A percentile compares a stretch with the other conserved stretches of the same genome.
Evolutionary conservation across 2,797 vertebrate genomes (phyloP).

Genomic region (Pseudomugil gertrudae): DNA sequence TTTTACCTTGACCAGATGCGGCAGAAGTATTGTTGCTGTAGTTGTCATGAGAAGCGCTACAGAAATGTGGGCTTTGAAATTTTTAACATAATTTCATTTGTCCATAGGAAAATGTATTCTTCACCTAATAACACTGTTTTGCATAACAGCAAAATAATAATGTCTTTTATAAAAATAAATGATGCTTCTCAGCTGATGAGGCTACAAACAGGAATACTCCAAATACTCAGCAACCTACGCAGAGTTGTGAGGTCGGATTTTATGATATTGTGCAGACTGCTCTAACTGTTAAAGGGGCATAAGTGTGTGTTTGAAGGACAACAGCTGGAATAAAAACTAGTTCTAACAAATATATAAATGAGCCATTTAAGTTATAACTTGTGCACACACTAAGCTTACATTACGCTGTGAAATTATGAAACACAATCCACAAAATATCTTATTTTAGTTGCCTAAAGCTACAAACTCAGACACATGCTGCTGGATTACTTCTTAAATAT

Average conservation of each 20-base stretch:
- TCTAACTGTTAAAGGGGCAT: conserved; percentile 18
- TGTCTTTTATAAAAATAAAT: conserved; percentile 36
- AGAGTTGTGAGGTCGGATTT: conserved; percentile 27
- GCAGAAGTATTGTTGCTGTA: no score
- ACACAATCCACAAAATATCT: not conserved
- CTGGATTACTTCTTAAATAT: conserved; percentile 14
- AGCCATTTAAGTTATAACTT: not conserved
- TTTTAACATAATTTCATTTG: not conserved
- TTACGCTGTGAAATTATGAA: not conserved
- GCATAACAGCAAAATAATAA: conserved; percentile 16
- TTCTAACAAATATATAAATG: not conserved
- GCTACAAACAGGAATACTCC: conserved; percentile 20
- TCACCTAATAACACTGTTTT: not conserved
- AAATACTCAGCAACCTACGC: conserved; percentile 15
- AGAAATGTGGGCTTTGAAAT: no score
- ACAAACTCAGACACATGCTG: not conserved
- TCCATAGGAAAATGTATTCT: not conserved
- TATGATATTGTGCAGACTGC: conserved; percentile 18
- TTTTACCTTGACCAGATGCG: no score
- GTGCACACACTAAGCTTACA: not conserved
- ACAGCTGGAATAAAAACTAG: not conserved
- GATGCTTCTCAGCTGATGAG: conserved; percentile 51
- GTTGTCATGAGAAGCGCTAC: no score
- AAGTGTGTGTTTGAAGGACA: conserved; percentile 29
- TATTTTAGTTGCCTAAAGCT: not conserved